phyloP scores from a whole-genome alignment of 2,797 vertebrate species.

The Xenentodon cancila region DNA sequence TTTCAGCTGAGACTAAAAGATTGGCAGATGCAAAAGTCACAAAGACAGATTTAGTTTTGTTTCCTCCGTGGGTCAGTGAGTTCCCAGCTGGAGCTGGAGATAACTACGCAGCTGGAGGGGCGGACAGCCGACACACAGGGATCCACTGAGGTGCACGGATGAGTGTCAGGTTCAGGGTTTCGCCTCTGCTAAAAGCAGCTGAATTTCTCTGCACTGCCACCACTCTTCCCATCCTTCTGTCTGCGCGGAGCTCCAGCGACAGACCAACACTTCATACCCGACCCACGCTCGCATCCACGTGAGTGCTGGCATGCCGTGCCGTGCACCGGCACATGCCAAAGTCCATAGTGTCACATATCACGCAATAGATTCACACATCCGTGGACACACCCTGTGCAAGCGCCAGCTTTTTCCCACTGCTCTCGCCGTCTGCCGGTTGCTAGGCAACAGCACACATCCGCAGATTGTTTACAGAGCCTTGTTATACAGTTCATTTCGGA shows the following conservation, averaged over 20 bases:
- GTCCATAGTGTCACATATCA: constrained; percentile 31
- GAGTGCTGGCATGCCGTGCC: not conserved
- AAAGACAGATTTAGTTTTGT: too few species aligned
- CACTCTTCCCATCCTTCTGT: not conserved
- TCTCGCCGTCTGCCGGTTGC: constrained; percentile 68
- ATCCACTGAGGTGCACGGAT: not conserved
- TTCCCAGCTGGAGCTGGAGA: too few species aligned
- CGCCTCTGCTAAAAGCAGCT: constrained; percentile 1
- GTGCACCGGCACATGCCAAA: constrained; percentile 2
- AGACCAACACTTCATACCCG: not conserved
- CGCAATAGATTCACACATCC: constrained; percentile 14
- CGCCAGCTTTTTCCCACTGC: constrained; percentile 42
- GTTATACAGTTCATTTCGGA: constrained; percentile 66
- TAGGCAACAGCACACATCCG: constrained; percentile 79
- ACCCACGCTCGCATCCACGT: not conserved
- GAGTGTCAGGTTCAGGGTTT: constrained; percentile 15
- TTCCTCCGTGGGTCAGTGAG: too few species aligned
- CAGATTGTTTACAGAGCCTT: constrained; percentile 78
- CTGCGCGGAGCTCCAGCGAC: not conserved
- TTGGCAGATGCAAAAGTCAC: too few species aligned
- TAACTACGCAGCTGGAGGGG: too few species aligned
- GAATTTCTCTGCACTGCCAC: not conserved
- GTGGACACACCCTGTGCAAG: constrained; percentile 14
- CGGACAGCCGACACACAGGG: too few species aligned
- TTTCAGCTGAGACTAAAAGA: too few species aligned